Evolutionary conservation across 2,797 vertebrate species (phyloP).

Genomic region (Melanogrammus aeglefinus): DNA sequence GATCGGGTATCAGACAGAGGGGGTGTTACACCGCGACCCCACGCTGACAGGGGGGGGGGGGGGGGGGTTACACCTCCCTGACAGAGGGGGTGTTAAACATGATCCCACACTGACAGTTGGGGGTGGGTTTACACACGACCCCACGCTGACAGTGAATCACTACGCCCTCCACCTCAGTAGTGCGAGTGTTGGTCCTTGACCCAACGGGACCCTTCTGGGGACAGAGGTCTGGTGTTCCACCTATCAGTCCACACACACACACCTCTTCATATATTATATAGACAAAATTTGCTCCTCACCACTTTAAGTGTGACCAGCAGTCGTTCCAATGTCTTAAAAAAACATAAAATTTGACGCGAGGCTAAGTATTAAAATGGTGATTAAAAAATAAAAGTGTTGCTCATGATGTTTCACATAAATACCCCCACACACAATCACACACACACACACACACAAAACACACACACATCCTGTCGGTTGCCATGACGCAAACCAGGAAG

Average conservation of each 20-base stretch:
- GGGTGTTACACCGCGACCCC: no score
- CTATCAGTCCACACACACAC: constrained; percentile 18
- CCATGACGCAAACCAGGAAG: constrained; percentile 44
- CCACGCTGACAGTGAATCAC: not conserved
- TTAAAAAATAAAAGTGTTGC: constrained; percentile 21
- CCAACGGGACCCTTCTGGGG: not conserved
- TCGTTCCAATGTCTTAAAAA: constrained; percentile 83
- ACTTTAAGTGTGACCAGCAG: constrained; percentile 87
- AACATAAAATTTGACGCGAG: constrained; percentile 76
- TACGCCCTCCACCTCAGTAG: not conserved
- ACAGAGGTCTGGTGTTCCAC: not conserved
- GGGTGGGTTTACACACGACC: no score
- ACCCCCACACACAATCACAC: constrained; percentile 6
- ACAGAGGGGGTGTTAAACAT: no score
- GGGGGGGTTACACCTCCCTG: no score
- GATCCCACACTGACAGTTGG: no score
- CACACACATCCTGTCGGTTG: constrained; percentile 25
- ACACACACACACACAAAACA: constrained; percentile 22
- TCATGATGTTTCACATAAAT: constrained; percentile 24
- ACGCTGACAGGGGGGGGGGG: no score
- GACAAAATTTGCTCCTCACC: constrained; percentile 71
- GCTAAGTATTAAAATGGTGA: constrained; percentile 54
- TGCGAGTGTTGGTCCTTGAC: not conserved
- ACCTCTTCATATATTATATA: constrained; percentile 57
- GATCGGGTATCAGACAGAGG: not conserved